Evolutionary conservation across 92 coral and sea anemone genomes (phyloP).

Genomic region (Plumapathes pennacea): DNA sequence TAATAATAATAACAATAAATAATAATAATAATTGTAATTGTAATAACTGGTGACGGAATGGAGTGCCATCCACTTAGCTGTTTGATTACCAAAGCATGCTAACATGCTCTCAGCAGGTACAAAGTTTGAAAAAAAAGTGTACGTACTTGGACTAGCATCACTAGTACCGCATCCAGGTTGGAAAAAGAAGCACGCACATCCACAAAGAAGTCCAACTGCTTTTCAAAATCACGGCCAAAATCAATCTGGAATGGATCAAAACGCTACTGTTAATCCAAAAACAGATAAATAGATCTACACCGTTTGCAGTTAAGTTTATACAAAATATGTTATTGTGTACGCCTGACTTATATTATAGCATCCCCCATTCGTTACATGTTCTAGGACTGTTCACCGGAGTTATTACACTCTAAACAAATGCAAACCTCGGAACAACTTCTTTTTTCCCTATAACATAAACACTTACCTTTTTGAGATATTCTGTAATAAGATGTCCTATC

Average conservation of each 20-base stretch:
- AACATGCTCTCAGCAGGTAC: no score
- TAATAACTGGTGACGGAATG: not conserved
- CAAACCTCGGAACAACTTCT: not conserved
- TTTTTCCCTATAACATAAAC: not conserved
- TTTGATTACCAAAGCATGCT: no score
- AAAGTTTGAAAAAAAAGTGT: not conserved
- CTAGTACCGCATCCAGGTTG: slow-evolving; percentile 87
- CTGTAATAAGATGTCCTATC: slow-evolving; percentile 73
- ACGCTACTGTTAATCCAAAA: not conserved
- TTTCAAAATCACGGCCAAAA: slow-evolving; percentile 98
- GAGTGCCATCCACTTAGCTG: no score
- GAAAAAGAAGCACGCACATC: slow-evolving; percentile 96
- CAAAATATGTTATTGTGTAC: not conserved
- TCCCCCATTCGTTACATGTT: not conserved
- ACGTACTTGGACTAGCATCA: slow-evolving; percentile 84
- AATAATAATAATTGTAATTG: not conserved
- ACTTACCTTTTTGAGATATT: slow-evolving; percentile 77
- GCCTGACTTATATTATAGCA: no score
- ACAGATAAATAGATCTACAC: not conserved
- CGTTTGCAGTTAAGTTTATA: not conserved
- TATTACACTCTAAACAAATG: not conserved
- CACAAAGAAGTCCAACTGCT: slow-evolving; percentile 91
- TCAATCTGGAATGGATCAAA: slow-evolving; percentile 67
- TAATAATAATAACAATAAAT: no score
- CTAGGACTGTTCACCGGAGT: no score